Evolutionary conservation across 2,888 invertebrate species (phyloP).

Genomic region (Corbicula japonica): DNA sequence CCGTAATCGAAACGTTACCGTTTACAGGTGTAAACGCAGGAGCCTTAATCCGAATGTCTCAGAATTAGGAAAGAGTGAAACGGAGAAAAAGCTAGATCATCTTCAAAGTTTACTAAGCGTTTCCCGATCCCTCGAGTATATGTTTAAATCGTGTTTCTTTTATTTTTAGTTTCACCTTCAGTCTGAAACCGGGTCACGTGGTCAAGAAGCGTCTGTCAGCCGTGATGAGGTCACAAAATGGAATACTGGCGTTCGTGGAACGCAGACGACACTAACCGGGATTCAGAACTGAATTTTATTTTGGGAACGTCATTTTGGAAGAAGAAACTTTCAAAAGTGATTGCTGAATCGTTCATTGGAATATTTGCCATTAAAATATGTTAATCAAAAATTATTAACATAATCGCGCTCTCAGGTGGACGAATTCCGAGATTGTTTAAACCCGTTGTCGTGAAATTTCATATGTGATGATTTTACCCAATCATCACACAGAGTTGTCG

Average conservation of each 20-base stretch:
- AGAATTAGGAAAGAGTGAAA: background rate
- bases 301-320: too few species aligned
- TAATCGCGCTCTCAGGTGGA: too few species aligned
- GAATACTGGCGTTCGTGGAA: slow-evolving; percentile 57
- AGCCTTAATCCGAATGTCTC: background rate
- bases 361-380: too few species aligned
- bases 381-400: too few species aligned
- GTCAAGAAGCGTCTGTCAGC: slow-evolving; percentile 61
- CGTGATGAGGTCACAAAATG: slow-evolving; percentile 76
- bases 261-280: slow-evolving; percentile 27
- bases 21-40: background rate
- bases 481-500: too few species aligned
- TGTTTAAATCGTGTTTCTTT: background rate
- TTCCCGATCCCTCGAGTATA: background rate
- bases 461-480: too few species aligned
- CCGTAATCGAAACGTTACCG: background rate
- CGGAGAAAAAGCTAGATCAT: background rate
- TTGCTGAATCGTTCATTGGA: too few species aligned
- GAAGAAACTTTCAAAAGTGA: too few species aligned
- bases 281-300: too few species aligned
- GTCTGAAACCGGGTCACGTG: slow-evolving; percentile 56
- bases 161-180: slow-evolving; percentile 70
- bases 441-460: too few species aligned
- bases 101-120: background rate
- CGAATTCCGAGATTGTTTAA: too few species aligned